Evolutionary conservation across 1,140 invertebrate genomes (phyloP), one percentile per base, ranked within the genome.

Genomic region (Panagrolaimus sp.): DNA sequence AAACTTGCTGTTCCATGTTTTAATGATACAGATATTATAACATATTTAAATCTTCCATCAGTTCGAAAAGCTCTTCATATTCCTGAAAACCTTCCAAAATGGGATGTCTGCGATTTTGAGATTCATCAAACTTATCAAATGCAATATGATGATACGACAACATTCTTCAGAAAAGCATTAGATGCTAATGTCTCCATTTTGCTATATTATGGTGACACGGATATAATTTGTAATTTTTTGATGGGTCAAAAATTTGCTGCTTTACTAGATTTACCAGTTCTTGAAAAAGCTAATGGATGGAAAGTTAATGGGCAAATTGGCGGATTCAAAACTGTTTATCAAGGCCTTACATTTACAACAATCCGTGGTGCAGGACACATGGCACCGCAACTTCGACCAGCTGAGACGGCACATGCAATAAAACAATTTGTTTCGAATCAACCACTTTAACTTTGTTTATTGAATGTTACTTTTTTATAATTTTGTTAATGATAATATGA

Each of bases 361-460:
- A 70, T 80, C 25, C 76, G 76, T 13, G 78, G 78, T 27, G 79
- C 78, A 1, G 78, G 78, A 65, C 86, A 87, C 76, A 87, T 87
- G 87, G 87, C 87, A 1, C 87, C 87, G 1, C 83, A 85, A 75
- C 87, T 87, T 79, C 83, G 84, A 73, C 85, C 87, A 46, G 78
- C 76, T 13, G 83, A 83, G 68, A 85, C 85, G 53, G 81, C 87
- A 38, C 78, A 86, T 66, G 83, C 84, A 71, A 81, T 85, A 65
- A 75, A 77, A 14, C 82, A 80, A 65, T 85, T 85, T 76, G 48
- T 85, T 46, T 61, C 80, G n/a, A 82, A 82, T 70, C 81, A 83
- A 71, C 80, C 80, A 16, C 80, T 82, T 61, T 82, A 76, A 70
- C n/a, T n/a, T n/a, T n/a, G n/a, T n/a, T n/a, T n/a, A n/a, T n/a